Conservation (phyloP, 2,888 invertebrate genomes). For the Plagodis dolabraria region DNA sequence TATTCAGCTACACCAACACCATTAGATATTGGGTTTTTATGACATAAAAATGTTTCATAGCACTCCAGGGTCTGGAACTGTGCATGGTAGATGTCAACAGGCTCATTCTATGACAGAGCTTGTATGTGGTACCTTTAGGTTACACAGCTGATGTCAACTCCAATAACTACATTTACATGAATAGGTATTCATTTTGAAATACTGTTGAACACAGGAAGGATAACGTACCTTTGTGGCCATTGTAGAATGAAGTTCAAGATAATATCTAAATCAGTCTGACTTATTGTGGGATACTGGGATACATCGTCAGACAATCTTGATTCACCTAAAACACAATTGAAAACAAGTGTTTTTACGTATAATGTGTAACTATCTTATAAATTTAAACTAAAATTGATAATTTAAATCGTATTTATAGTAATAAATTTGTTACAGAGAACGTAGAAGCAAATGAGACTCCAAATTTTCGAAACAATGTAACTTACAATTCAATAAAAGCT, state of each 20-base stretch:
- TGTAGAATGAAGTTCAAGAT: constrained; percentile 94
- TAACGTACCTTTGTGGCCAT: constrained; percentile 93
- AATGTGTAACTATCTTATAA: constrained; percentile 21
- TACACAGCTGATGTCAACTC: no score
- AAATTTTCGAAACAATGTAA: constrained; percentile 80
- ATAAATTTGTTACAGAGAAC: constrained; percentile 41
- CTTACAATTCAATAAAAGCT: constrained; percentile 91
- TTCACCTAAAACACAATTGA: constrained; percentile 88
- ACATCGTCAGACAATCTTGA: constrained; percentile 91
- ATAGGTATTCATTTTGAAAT: neutral
- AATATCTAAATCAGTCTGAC: constrained; percentile 92
- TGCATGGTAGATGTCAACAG: no score
- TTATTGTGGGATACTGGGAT: constrained; percentile 90
- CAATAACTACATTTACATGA: no score
- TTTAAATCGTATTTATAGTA: constrained; percentile 26
- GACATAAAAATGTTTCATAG: no score
- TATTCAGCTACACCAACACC: no score
- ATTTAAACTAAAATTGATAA: constrained; percentile 14
- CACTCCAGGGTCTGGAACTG: no score
- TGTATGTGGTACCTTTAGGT: no score
- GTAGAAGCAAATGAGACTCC: constrained; percentile 52
- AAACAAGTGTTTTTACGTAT: constrained; percentile 3
- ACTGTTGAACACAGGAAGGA: constrained; percentile 2
- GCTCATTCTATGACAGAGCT: no score
- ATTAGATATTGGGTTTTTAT: no score